These are phyloP conservation scores for Phalera bucephala DNA, from an alignment of 2,888 invertebrate genomes.

Conservation along the genomic window DNA sequence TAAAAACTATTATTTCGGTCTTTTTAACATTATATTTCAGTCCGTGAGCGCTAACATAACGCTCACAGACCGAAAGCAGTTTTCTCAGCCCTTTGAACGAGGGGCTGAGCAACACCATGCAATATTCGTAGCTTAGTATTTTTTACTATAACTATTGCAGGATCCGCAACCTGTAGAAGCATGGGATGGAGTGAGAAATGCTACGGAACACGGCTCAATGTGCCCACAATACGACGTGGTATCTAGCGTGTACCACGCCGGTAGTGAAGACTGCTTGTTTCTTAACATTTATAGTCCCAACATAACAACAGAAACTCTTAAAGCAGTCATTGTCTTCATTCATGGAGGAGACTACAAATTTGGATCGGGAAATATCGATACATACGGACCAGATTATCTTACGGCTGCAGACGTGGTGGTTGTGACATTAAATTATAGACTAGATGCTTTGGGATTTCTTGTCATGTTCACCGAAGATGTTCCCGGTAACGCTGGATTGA, in stretches of 20 bases:
- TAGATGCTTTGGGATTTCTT: constrained; percentile 80
- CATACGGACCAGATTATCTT: constrained; percentile 81
- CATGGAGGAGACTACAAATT: constrained; percentile 51
- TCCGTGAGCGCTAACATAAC: too few relatives aligned
- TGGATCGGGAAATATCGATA: constrained; percentile 60
- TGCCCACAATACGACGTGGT: constrained; percentile 49
- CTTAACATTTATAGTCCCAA: constrained; percentile 52
- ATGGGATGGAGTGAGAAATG: constrained; percentile 50
- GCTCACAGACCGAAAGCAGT: too few relatives aligned
- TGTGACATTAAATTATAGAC: constrained; percentile 81
- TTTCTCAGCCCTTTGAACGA: too few relatives aligned
- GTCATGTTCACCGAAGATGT: constrained; percentile 75
- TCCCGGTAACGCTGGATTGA: constrained; percentile 83
- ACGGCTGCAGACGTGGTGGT: constrained; percentile 72
- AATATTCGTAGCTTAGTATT: too few relatives aligned
- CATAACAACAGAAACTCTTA: constrained; percentile 22
- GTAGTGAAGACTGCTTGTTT: constrained; percentile 54
- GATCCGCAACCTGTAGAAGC: constrained; percentile 7
- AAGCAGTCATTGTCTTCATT: constrained; percentile 57
- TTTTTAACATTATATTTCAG: too few relatives aligned
- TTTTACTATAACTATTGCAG: too few relatives aligned
- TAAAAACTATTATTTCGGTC: too few relatives aligned
- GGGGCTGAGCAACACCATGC: too few relatives aligned
- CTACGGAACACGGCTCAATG: constrained; percentile 46
- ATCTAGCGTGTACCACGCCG: constrained; percentile 24